phyloP scores from a whole-genome alignment of 1,140 invertebrate genomes.

The Drosophila funebris region DNA sequence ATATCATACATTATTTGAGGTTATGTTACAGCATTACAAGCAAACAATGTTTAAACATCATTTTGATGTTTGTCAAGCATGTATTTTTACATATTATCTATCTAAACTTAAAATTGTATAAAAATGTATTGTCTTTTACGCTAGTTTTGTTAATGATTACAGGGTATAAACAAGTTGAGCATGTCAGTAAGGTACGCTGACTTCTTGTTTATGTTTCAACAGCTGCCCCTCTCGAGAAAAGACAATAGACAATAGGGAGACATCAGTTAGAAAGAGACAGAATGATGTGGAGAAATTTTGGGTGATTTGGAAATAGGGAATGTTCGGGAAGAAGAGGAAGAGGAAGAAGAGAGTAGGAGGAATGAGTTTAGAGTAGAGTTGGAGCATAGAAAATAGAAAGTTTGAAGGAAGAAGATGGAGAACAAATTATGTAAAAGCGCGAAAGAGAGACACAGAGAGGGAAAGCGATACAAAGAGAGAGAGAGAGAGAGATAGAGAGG shows the following conservation, averaged over 20 bases:
- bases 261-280: not conserved
- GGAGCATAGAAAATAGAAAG: not conserved
- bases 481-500: too few species aligned
- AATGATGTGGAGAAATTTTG: not conserved
- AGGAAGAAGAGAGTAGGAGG: not conserved
- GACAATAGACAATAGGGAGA: not conserved
- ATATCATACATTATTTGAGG: not conserved
- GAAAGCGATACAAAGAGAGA: too few species aligned
- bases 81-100: too few species aligned
- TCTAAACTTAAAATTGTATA: not conserved
- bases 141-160: not conserved
- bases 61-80: too few species aligned
- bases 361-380: not conserved
- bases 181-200: not conserved
- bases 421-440: too few species aligned
- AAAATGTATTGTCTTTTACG: too few species aligned
- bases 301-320: not conserved
- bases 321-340: not conserved
- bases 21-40: not conserved
- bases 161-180: constrained; percentile 1
- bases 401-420: too few species aligned
- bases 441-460: too few species aligned
- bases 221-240: not conserved
- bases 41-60: too few species aligned
- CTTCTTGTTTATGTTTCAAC: constrained; percentile 3